These are phyloP conservation scores for Nomada goodeniana DNA, from an alignment of 2,888 invertebrate genomes.

Conservation along the genomic window DNA sequence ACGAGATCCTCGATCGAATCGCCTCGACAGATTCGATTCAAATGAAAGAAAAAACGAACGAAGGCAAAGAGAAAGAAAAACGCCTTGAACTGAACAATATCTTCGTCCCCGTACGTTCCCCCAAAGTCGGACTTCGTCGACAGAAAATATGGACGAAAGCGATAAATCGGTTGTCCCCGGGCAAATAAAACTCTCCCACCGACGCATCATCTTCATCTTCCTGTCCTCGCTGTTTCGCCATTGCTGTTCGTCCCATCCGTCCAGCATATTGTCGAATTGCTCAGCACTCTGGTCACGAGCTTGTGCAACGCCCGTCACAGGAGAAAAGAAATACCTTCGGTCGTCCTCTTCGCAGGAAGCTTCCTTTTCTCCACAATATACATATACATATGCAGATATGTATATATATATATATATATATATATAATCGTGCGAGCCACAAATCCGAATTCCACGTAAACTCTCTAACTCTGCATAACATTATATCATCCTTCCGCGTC, in stretches of 20 bases:
- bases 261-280: slow-evolving; percentile 50
- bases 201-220: slow-evolving; percentile 5
- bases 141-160: slow-evolving; percentile 42
- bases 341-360: neutral
- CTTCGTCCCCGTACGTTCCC: slow-evolving; percentile 10
- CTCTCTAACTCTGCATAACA: neutral
- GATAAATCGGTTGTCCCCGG: slow-evolving; percentile 30
- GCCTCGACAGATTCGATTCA: neutral
- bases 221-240: neutral
- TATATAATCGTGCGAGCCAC: slow-evolving; percentile 11
- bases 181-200: neutral
- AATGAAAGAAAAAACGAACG: neutral
- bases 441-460: neutral
- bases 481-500: neutral
- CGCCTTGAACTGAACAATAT: neutral
- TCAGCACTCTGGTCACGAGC: slow-evolving; percentile 41
- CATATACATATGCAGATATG: neutral
- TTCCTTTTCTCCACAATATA: neutral
- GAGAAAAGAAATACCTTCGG: neutral
- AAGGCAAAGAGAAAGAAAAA: neutral
- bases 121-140: neutral
- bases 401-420: neutral
- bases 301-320: slow-evolving; percentile 20
- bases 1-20: neutral
- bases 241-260: neutral